Base-by-base conservation (phyloP, 2,888 invertebrate genomes). In the Sesamia inferens region DNA sequence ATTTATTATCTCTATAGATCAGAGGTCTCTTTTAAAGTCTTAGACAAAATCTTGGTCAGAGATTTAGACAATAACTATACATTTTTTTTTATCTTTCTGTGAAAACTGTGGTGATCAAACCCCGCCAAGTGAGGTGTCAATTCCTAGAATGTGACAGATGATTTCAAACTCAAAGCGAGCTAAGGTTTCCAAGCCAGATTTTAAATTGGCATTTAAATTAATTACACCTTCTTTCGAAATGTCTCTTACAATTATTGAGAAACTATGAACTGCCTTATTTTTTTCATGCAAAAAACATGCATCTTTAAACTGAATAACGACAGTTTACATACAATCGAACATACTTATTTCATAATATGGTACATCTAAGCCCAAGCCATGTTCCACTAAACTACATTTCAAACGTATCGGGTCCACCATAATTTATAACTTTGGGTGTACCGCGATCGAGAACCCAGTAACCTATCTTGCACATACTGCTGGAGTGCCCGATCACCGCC, bases 321-420 rank as follows among this genome's bases (percentile, higher is more conserved):
- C 8, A 48, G 7, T 48, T 31, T 31, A 19, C 48, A 14, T 24
- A 24, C 19, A 48, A 64, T 48, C 13, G 19, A 64, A 48, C 63
- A 14, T 31, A 63, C 16, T 19, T 59, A 59, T 31, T 6, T 8
- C 5, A 22, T 22, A 31, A 65, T n/a, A n/a, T n/a, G 62, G 57
- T 22, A 6, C 14, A 19, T 64, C 14, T 0, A 14, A 44, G 1
- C 11, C 48, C 3, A 47, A 24, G 42, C 14, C 44, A 81, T 62
- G 66, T 66, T 63, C 22, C 47, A 24, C 48, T 11, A 48, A 64
- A 59, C 19, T 16, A 55, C 13, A 61, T 74, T 55, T 51, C 10
- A 42, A 48, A 81, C 75, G 75, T 81, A 82, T 59, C 14, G 13
- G 81, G 65, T 78, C 71, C 66, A 59, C 44, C 47, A 58, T 16